A percentile compares a stretch with the other conserved stretches of the same genome.
These are phyloP conservation scores for Nudaria mundana DNA, from an alignment of 2,888 invertebrate species.

Conservation along the genomic window DNA sequence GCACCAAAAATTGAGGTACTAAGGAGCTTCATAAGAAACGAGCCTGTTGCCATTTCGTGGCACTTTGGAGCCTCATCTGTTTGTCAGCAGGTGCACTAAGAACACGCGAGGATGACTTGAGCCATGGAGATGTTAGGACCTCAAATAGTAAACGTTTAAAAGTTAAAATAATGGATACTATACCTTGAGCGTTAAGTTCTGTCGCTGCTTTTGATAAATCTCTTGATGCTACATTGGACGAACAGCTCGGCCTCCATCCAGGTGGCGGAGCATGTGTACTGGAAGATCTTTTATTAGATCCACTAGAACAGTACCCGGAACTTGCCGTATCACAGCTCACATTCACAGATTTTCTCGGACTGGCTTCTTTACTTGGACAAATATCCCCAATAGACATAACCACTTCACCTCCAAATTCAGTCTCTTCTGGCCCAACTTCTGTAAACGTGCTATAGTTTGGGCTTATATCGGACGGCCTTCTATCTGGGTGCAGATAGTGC, in stretches of 20 bases:
- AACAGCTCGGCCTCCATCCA: constrained; percentile 82
- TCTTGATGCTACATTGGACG: constrained; percentile 80
- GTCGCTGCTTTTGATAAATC: constrained; percentile 84
- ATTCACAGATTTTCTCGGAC: constrained; percentile 74
- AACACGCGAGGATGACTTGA: no score
- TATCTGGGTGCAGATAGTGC: constrained; percentile 70
- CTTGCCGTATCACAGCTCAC: constrained; percentile 77
- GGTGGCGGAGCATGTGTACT: constrained; percentile 75
- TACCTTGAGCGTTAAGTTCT: constrained; percentile 87
- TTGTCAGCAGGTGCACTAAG: no score
- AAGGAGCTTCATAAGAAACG: no score
- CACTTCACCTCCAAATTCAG: constrained; percentile 65
- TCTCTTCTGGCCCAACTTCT: constrained; percentile 72
- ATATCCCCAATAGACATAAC: constrained; percentile 69
- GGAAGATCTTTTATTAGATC: constrained; percentile 71
- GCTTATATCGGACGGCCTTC: constrained; percentile 72
- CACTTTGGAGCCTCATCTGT: no score
- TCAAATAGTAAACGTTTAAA: no score
- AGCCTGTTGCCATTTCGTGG: no score
- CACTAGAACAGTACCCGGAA: constrained; percentile 75
- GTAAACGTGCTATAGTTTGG: constrained; percentile 77
- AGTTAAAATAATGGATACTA: constrained; percentile 33
- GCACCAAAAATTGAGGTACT: no score
- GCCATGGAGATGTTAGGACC: no score
- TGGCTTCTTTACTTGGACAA: constrained; percentile 72